These are phyloP conservation scores for Aphodius granarius DNA, from an alignment of 2,888 invertebrate species.

Conservation along the genomic window DNA sequence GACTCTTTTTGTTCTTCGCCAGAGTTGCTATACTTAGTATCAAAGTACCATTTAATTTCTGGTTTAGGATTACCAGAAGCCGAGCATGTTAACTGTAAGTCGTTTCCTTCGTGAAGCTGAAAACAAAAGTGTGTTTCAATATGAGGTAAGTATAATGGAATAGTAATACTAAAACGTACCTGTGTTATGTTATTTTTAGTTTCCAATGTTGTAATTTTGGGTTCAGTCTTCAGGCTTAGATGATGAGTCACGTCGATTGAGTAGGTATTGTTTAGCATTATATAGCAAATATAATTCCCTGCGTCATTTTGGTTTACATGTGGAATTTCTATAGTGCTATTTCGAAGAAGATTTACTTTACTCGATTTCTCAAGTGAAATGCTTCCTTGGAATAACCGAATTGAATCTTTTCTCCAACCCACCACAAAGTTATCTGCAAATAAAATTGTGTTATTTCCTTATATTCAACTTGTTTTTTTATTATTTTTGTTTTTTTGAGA, in stretches of 20 bases:
- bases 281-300: conserved; percentile 3
- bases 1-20: neutral
- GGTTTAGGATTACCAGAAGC: conserved; percentile 1
- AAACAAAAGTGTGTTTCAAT: neutral
- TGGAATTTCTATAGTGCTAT: neutral
- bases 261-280: neutral
- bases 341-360: neutral
- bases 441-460: too few species aligned
- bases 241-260: conserved; percentile 1
- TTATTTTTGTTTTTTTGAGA: too few species aligned
- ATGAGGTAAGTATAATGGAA: neutral
- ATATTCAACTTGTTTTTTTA: neutral
- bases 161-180: neutral
- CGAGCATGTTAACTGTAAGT: neutral
- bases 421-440: conserved; percentile 2
- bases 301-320: neutral
- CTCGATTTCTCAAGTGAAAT: neutral
- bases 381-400: neutral
- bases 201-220: neutral
- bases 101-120: neutral
- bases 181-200: conserved; percentile 3
- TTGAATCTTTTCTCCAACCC: neutral
- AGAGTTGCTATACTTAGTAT: neutral
- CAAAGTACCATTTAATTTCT: conserved; percentile 9
- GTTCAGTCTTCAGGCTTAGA: neutral